phyloP scores from a whole-genome alignment of 2,113 vertebrate species.

The Actenoides hombroni region DNA sequence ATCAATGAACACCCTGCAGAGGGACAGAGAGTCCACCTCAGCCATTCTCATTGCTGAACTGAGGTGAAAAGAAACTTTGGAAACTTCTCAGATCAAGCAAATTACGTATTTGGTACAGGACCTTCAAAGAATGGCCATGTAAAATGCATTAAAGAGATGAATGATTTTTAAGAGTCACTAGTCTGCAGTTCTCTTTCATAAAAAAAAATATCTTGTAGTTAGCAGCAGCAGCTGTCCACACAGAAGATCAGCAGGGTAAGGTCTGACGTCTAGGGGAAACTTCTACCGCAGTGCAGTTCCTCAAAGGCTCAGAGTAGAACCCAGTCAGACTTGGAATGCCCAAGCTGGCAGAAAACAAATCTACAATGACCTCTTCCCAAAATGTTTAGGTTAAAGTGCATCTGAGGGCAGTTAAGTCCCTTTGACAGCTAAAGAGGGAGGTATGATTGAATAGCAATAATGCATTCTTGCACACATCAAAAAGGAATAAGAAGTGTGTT shows the following conservation, averaged over 20 bases:
- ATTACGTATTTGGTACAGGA: background rate
- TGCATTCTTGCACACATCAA: conserved; percentile 62
- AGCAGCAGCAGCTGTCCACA: background rate
- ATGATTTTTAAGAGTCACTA: background rate
- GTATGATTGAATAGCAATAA: conserved; percentile 81
- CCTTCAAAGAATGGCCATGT: background rate
- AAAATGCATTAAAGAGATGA: background rate
- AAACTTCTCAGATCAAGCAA: background rate
- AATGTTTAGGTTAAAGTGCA: background rate
- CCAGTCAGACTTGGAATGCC: background rate
- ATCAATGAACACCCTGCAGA: background rate
- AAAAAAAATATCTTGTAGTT: background rate
- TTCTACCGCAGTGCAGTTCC: background rate
- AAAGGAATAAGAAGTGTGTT: background rate
- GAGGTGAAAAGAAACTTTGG: background rate
- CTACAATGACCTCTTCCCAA: background rate
- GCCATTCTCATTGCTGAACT: background rate
- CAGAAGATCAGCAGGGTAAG: background rate
- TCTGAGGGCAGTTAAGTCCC: background rate
- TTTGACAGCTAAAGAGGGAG: conserved; percentile 8
- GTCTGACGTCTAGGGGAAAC: background rate
- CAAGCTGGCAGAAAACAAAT: background rate
- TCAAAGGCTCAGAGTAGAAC: background rate
- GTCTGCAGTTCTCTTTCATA: background rate
- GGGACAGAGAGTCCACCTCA: background rate